Percentiles rank a stretch among this genome's conserved stretches.
These are phyloP conservation scores for Craseonycteris thonglongyai DNA, from an alignment of 2,113 vertebrate genomes.

Conservation along the genomic window DNA sequence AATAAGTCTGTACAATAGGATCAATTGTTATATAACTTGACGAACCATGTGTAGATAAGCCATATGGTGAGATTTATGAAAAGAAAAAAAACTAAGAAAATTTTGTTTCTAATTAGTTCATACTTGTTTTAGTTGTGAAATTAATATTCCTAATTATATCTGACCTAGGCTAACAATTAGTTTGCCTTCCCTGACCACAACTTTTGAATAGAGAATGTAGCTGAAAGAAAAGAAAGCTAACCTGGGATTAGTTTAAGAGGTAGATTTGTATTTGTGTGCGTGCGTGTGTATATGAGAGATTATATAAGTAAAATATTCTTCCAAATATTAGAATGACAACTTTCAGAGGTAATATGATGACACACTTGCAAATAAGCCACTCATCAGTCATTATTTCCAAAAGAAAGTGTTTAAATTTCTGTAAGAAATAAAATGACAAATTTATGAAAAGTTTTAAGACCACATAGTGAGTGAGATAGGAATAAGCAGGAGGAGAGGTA, in stretches of 20 bases:
- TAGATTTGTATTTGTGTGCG: no score
- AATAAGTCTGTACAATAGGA: background rate
- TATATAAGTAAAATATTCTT: background rate
- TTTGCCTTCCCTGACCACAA: background rate
- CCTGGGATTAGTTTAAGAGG: background rate
- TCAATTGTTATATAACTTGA: background rate
- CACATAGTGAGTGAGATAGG: background rate
- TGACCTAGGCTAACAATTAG: background rate
- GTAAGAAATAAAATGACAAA: background rate
- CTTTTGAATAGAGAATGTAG: background rate
- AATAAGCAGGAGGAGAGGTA: background rate
- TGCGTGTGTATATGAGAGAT: no score
- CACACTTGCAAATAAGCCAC: background rate
- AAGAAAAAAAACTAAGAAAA: background rate
- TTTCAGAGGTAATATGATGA: background rate
- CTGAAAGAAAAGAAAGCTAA: background rate
- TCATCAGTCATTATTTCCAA: background rate
- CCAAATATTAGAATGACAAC: background rate
- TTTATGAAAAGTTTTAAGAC: background rate
- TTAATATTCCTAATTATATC: background rate
- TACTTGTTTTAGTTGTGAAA: background rate
- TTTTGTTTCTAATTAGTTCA: background rate
- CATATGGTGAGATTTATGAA: background rate
- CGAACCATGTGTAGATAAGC: background rate
- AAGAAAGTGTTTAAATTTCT: background rate